Evolutionary conservation across 2,113 vertebrate genomes (phyloP), one percentile per base, ranked within the genome.

Genomic region (Bettongia penicillata): DNA sequence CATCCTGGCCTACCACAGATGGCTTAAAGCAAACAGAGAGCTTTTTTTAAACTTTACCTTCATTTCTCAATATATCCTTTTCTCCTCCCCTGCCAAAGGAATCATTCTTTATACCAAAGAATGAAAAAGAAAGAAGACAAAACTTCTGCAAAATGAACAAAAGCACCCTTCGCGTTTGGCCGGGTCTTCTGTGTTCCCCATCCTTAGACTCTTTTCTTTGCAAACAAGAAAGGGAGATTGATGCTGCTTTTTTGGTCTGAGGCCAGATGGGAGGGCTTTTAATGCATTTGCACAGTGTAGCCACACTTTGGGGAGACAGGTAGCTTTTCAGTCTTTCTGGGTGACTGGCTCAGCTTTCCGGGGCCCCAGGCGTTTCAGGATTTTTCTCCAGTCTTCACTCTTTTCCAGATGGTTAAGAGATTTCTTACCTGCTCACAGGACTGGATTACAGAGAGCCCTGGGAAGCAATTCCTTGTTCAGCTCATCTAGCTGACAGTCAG

Each of bases 331-430:
- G n/a, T n/a, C n/a, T 43, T 43, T 43, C 68, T 43, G 16, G 8
- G 68, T 43, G n/a, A 19, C n/a, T 43, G 43, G n/a, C 68, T 43
- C n/a, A 43, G 37, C 68, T 84, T 23, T n/a, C n/a, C n/a, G 7
- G n/a, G 6, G n/a, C n/a, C 68, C 16, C 68, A 84, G 68, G 16
- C 6, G 2, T 8, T 22, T 43, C 68, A 77, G 16, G 68, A 8
- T n/a, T 84, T 43, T 84, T 1, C 26, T 84, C 14, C 16, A 43
- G 2, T 84, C 68, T 84, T 90, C 55, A 49, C 26, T 94, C 14
- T 90, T 95, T 95, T 95, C 92, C 91, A 91, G 23, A 90, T 89
- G 51, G 19, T 93, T 25, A 26, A 96, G 91, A 92, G 52, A 90
- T 48, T 28, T 95, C 52, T 37, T 8, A 23, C n/a, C 92, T 43